phyloP scores from a whole-genome alignment of 2,113 vertebrate species.

The Leptobrachium leishanense region DNA sequence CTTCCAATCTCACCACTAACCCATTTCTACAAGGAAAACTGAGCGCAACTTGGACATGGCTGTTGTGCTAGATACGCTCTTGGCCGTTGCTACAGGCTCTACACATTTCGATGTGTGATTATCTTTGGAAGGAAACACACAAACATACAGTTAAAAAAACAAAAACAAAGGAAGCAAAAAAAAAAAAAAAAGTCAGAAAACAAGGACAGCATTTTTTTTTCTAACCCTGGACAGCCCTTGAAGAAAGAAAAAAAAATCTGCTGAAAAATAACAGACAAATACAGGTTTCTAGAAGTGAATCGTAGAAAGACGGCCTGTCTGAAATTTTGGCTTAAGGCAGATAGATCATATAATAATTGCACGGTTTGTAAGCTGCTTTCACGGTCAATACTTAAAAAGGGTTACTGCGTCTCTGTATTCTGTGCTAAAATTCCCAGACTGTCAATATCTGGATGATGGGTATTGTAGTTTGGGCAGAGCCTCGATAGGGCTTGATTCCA shows the following conservation, averaged over 20 bases:
- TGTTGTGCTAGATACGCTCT: no score
- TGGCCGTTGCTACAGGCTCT: not conserved
- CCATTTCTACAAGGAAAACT: no score
- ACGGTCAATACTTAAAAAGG: not conserved
- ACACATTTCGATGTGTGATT: not conserved
- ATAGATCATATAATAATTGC: constrained; percentile 2
- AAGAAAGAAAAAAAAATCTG: constrained; percentile 9
- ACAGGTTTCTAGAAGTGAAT: constrained; percentile 3
- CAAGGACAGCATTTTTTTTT: not conserved
- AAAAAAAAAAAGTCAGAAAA: not conserved
- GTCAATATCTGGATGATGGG: no score
- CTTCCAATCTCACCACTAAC: no score
- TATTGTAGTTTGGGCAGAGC: no score
- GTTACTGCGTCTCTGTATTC: no score
- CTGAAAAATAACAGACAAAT: no score
- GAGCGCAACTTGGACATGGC: no score
- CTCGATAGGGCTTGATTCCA: no score
- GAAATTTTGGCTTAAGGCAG: constrained; percentile 40
- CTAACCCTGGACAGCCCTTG: constrained; percentile 24
- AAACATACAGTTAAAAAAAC: not conserved
- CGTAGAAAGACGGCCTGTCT: not conserved
- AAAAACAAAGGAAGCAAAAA: not conserved
- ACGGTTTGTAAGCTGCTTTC: constrained; percentile 22
- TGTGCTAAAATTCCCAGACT: no score
- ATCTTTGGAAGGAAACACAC: constrained; percentile 28